These are phyloP conservation scores for Cephus sareptanus DNA, from an alignment of 2,888 invertebrate species.

Conservation along the genomic window DNA sequence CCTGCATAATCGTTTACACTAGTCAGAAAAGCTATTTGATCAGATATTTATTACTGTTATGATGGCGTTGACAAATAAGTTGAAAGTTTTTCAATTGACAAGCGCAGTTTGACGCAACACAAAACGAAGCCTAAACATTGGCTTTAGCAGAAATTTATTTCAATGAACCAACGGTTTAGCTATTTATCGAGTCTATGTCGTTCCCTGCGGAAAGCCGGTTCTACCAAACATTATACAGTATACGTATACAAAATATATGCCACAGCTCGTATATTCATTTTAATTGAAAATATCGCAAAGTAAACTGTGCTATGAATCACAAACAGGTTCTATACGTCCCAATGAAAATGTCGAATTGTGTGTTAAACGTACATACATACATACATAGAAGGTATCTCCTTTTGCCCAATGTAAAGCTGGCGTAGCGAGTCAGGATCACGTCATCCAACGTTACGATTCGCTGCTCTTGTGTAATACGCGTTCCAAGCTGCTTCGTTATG, in stretches of 20 bases:
- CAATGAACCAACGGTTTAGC: neutral
- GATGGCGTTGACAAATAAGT: neutral
- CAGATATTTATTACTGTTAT: neutral
- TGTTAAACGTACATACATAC: neutral
- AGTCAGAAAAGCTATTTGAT: neutral
- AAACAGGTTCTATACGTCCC: neutral
- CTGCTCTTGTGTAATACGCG: neutral
- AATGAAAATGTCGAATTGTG: neutral
- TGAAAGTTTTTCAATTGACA: neutral
- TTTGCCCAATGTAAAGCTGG: neutral
- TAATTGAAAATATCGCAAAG: neutral
- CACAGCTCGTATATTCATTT: neutral
- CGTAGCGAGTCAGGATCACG: constrained; percentile 4
- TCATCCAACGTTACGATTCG: constrained; percentile 6
- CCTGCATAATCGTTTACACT: neutral
- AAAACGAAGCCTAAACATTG: too few species aligned
- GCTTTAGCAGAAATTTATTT: neutral
- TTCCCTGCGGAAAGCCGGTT: neutral
- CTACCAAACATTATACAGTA: neutral
- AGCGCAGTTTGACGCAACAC: too few species aligned
- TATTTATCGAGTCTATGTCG: neutral
- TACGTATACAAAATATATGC: neutral
- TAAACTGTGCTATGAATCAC: neutral
- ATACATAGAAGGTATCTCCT: too few species aligned
- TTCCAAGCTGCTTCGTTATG: constrained; percentile 2